Percentiles rank a stretch among this genome's conserved stretches.
phyloP scores from a whole-genome alignment of 2,888 invertebrate genomes.

The Rhingia rostrata region DNA sequence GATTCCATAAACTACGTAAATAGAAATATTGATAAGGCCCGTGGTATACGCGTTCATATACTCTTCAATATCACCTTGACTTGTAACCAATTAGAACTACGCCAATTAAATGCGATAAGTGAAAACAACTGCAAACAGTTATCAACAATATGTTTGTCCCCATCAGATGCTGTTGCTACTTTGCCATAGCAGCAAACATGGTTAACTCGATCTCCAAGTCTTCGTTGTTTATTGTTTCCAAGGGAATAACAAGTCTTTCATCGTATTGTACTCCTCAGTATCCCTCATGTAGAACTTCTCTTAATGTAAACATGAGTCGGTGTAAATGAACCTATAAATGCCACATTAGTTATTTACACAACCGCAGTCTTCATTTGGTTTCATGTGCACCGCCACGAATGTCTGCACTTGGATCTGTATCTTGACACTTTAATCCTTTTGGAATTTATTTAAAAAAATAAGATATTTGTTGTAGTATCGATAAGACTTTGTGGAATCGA shows the following conservation, averaged over 20 bases:
- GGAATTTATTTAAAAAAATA: neutral
- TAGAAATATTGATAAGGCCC: neutral
- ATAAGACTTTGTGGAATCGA: constrained; percentile 10
- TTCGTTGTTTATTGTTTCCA: neutral
- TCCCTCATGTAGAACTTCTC: too few relatives aligned
- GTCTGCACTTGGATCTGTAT: neutral
- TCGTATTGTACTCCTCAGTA: neutral
- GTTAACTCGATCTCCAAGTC: neutral
- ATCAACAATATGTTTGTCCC: neutral
- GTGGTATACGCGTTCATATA: neutral
- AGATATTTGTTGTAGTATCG: constrained; percentile 10
- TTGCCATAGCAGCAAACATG: neutral
- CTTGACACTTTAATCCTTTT: neutral
- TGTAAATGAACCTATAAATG: constrained; percentile 43
- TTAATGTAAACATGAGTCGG: constrained; percentile 27
- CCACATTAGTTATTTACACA: constrained; percentile 39
- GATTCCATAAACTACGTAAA: constrained; percentile 12
- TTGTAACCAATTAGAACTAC: neutral
- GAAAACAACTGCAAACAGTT: neutral
- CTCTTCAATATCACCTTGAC: neutral
- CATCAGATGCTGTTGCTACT: too few relatives aligned
- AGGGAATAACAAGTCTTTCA: constrained; percentile 8
- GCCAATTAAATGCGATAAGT: neutral
- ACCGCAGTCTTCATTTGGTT: constrained; percentile 15
- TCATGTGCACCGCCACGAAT: neutral